Base-by-base conservation (phyloP, 2,797 vertebrate species). In the Sylvilagus floridanus region DNA sequence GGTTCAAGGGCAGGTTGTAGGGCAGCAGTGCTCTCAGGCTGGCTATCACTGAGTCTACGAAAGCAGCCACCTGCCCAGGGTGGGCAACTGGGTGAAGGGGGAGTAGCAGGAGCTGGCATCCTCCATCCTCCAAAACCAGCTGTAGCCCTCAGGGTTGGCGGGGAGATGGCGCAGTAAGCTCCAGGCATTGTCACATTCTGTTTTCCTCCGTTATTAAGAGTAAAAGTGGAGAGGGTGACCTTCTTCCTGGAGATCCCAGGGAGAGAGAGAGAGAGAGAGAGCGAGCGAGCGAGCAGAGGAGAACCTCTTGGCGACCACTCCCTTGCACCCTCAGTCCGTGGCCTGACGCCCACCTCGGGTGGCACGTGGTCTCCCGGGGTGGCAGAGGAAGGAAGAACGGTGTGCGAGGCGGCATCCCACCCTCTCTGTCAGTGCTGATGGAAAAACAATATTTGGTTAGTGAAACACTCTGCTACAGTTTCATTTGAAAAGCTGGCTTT, bases 401-500 rank as follows among this genome's bases (percentile, higher is more conserved):
- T 63, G 79, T 88, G 82, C 79, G n/a, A 63, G 88, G 50, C 63
- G 0, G 21, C 81, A 88, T 91, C 86, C 47, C 73, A 89, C 71
- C 93, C 60, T 73, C 73, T 84, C 86, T 84, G 83, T 95, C 92
- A 88, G 83, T 91, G 77, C 86, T 79, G 72, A 26, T 79, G 77
- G 32, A 90, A 93, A 96, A 93, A 86, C 88, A 96, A 95, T 94
- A 91, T 93, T 97, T 97, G 93, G 96, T 88, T 94, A 86, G 90
- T 95, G 94, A 96, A 96, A 96, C 93, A 95, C 92, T 72, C 93
- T 8, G 96, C 95, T 97, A 96, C n/a, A 26, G 96, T 95, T 96
- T 97, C 96, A 0, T 95, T 96, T 83, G 91, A 94, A 97, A 97
- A 96, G 96, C 96, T 97, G 95, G 94, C 89, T 97, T 96, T 97